Evolutionary conservation across 1,140 invertebrate genomes (phyloP).

Genomic region (Aricia agestis): DNA sequence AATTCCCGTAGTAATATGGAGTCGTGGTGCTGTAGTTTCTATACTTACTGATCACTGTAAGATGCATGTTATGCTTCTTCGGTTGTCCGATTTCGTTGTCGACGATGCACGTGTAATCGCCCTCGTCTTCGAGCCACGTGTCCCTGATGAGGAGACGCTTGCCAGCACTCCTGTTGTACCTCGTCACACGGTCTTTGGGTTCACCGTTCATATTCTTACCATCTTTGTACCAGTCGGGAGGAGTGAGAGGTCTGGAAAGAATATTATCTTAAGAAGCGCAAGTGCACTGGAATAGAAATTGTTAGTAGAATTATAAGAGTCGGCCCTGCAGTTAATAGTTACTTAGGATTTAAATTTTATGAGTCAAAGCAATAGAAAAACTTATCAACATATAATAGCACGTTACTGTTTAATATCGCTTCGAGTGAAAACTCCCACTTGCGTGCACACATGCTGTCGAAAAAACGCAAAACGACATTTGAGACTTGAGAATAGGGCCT

Average conservation of each 20-base stretch:
- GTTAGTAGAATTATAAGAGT: no score
- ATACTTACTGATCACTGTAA: slow-evolving; percentile 57
- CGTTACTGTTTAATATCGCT: no score
- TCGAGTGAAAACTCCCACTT: no score
- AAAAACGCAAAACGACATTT: no score
- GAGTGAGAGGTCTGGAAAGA: slow-evolving; percentile 42
- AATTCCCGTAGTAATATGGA: no score
- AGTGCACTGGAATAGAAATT: no score
- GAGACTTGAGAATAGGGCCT: no score
- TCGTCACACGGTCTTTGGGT: slow-evolving; percentile 44
- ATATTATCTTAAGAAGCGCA: neutral
- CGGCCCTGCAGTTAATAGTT: no score
- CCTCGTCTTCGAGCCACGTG: slow-evolving; percentile 80
- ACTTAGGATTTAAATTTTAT: no score
- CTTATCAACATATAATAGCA: no score
- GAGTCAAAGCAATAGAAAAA: no score
- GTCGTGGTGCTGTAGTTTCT: neutral
- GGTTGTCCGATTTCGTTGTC: slow-evolving; percentile 89
- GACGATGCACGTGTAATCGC: slow-evolving; percentile 91
- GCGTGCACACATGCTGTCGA: no score
- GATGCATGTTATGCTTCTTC: slow-evolving; percentile 40
- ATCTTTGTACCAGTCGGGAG: slow-evolving; percentile 57
- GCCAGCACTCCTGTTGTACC: slow-evolving; percentile 56
- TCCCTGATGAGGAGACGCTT: slow-evolving; percentile 56
- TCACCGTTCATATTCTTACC: slow-evolving; percentile 43